phyloP scores from a whole-genome alignment of 1,140 invertebrate species.

The Neodiprion pinetum region DNA sequence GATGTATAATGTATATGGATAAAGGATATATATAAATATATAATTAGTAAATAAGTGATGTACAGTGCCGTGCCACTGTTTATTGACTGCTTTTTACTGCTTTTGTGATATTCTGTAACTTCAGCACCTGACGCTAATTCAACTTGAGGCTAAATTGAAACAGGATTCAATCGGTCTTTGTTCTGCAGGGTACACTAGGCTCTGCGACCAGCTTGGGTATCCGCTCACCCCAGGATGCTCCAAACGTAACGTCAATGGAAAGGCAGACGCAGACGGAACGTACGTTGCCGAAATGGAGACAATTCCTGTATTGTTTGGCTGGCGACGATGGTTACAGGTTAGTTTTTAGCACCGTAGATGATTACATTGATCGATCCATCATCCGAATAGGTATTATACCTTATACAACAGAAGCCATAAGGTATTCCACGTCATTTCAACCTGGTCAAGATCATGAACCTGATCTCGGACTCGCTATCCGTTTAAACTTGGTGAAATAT shows the following conservation, averaged over 20 bases:
- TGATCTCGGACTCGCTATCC: no score
- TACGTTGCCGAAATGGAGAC: constrained; percentile 75
- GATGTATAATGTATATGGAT: no score
- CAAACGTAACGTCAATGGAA: constrained; percentile 72
- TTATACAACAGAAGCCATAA: background rate
- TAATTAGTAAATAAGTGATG: no score
- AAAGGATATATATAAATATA: no score
- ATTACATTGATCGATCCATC: background rate
- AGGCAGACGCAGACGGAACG: constrained; percentile 82
- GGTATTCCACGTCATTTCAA: background rate
- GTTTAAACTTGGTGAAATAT: background rate
- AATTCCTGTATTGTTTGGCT: constrained; percentile 80
- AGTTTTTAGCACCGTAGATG: background rate
- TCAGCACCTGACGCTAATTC: no score
- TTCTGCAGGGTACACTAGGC: background rate
- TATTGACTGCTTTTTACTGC: no score
- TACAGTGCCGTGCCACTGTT: no score
- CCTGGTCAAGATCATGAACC: background rate
- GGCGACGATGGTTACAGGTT: constrained; percentile 79
- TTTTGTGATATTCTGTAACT: no score
- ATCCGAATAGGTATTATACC: background rate
- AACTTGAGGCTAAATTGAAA: no score
- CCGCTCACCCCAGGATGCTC: constrained; percentile 46
- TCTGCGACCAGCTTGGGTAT: constrained; percentile 39
- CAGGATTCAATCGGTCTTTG: no score